phyloP scores from a whole-genome alignment of 2,113 vertebrate species.

The Trochalopteron elliotii region DNA sequence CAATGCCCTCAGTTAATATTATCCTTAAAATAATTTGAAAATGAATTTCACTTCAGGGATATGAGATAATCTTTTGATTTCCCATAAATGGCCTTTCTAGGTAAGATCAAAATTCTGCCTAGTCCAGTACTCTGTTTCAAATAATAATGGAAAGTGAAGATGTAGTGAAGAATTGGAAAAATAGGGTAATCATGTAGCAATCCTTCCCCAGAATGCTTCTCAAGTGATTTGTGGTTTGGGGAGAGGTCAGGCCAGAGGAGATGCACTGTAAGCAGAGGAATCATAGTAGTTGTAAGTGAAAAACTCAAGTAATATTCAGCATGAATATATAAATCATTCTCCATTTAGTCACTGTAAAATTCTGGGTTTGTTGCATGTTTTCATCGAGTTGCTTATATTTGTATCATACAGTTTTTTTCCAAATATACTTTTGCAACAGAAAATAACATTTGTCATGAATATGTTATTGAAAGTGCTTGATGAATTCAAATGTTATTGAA shows the following conservation, averaged over 20 bases:
- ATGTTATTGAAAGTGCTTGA: neutral
- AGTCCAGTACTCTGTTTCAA: neutral
- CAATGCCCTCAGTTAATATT: neutral
- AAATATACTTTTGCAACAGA: neutral
- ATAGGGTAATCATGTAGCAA: neutral
- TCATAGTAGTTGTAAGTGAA: neutral
- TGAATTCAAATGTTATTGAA: neutral
- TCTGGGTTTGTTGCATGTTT: neutral
- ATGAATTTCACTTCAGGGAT: neutral
- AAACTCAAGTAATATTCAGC: neutral
- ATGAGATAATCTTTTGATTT: neutral
- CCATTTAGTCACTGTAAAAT: neutral
- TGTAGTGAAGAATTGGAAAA: neutral
- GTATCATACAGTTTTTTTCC: neutral
- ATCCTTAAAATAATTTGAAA: neutral
- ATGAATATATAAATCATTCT: neutral
- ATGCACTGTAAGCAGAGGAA: neutral
- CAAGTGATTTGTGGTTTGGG: neutral
- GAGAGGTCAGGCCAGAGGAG: neutral
- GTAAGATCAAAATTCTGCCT: neutral
- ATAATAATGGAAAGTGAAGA: neutral
- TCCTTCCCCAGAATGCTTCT: neutral
- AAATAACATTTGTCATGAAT: neutral
- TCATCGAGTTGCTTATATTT: neutral
- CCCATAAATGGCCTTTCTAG: neutral